These are phyloP conservation scores for Hycleus cichorii DNA, from an alignment of 1,140 invertebrate genomes.

Conservation along the genomic window DNA sequence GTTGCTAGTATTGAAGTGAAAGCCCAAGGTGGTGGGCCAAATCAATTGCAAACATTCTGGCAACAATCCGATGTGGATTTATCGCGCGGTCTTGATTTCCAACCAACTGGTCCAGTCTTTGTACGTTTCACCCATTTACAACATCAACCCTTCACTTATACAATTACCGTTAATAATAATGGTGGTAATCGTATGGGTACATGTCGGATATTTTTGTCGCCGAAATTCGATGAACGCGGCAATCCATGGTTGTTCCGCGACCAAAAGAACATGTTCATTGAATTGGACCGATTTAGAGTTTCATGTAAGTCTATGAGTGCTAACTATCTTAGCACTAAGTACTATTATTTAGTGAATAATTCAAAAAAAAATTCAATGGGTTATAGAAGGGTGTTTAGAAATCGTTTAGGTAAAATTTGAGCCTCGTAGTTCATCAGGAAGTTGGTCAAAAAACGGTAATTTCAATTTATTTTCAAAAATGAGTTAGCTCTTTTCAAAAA, in stretches of 20 bases:
- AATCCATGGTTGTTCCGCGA: conserved; percentile 53
- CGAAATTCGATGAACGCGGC: conserved; percentile 60
- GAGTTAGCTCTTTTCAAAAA: too few species aligned
- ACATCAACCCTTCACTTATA: conserved; percentile 54
- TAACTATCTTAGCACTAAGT: too few species aligned
- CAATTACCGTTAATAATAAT: conserved; percentile 42
- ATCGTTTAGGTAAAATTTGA: too few species aligned
- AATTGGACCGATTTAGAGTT: conserved; percentile 67
- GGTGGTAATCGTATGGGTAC: conserved; percentile 49
- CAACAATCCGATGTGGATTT: conserved; percentile 46
- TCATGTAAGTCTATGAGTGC: conserved; percentile 44
- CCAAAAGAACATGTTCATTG: conserved; percentile 64
- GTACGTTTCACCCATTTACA: conserved; percentile 57
- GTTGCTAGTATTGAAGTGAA: conserved; percentile 24
- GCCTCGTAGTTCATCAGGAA: too few species aligned
- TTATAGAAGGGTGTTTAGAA: too few species aligned
- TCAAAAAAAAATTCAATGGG: too few species aligned
- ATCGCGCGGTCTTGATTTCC: conserved; percentile 46
- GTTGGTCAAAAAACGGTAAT: too few species aligned
- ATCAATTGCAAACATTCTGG: conserved; percentile 45
- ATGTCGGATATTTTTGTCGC: conserved; percentile 69
- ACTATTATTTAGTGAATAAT: too few species aligned
- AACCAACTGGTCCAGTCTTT: conserved; percentile 40
- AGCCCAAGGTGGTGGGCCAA: conserved; percentile 20
- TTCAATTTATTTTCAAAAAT: too few species aligned